A percentile compares a stretch with the other conserved stretches of the same genome.
Conservation (phyloP, 2,113 vertebrate species). For the Seriola rivoliana region DNA sequence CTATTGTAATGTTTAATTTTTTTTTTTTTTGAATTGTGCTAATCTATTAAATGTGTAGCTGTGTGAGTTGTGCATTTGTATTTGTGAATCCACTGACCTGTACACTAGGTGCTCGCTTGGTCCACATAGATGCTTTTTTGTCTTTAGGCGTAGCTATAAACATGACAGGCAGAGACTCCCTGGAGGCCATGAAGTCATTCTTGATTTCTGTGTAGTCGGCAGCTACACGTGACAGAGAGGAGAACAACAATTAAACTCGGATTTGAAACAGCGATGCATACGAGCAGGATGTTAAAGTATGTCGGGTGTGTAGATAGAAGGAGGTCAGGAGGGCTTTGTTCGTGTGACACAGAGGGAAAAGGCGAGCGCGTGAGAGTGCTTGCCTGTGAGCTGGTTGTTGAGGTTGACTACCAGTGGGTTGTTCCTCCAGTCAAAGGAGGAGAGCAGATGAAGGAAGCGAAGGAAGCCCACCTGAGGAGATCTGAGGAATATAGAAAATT, state of each 20-base stretch:
- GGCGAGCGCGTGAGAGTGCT: constrained; percentile 44
- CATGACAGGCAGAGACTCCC: constrained; percentile 90
- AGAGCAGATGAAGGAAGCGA: constrained; percentile 91
- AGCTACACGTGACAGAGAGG: constrained; percentile 79
- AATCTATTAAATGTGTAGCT: constrained; percentile 37
- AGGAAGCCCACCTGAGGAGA: constrained; percentile 96
- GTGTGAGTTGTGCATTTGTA: not conserved
- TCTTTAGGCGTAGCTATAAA: constrained; percentile 95
- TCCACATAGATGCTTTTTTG: constrained; percentile 91
- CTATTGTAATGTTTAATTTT: constrained; percentile 4
- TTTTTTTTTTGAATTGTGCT: not conserved
- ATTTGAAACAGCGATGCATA: constrained; percentile 15
- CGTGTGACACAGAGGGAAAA: constrained; percentile 36
- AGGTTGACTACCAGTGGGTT: constrained; percentile 93
- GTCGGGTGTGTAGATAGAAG: constrained; percentile 57
- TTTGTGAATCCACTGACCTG: constrained; percentile 85
- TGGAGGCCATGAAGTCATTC: constrained; percentile 89
- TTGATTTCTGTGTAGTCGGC: constrained; percentile 90
- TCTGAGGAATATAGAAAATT: constrained; percentile 75
- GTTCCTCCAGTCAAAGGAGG: constrained; percentile 97
- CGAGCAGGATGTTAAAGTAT: constrained; percentile 64
- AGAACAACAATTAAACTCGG: constrained; percentile 50
- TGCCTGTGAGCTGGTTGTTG: constrained; percentile 91
- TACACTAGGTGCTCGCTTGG: constrained; percentile 87
- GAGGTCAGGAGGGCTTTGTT: constrained; percentile 54